These are phyloP conservation scores for Coelinius sp. DNA, from an alignment of 2,888 invertebrate genomes.

Conservation along the genomic window DNA sequence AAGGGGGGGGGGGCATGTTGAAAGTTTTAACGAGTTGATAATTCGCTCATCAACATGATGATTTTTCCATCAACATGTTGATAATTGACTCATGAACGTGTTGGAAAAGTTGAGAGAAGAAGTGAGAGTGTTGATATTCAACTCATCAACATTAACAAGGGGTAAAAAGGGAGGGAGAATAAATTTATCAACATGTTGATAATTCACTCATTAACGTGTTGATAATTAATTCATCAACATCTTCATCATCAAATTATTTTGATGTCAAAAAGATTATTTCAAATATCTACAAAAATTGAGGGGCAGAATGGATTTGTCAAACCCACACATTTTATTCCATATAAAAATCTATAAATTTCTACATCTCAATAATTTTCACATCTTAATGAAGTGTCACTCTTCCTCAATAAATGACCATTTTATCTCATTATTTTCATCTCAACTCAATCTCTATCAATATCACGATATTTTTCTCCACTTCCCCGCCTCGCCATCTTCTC, in stretches of 20 bases:
- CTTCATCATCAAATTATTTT: not conserved
- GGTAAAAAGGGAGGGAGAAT: too few species aligned
- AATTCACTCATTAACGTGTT: not conserved
- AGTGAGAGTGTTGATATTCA: too few species aligned
- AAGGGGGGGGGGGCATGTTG: too few species aligned
- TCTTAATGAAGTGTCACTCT: not conserved
- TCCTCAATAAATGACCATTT: not conserved
- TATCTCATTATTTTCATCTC: not conserved
- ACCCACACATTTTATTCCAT: not conserved
- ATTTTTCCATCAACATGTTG: not conserved
- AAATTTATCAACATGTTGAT: not conserved
- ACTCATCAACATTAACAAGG: too few species aligned
- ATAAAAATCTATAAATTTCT: not conserved
- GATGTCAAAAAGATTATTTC: too few species aligned
- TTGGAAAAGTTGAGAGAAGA: too few species aligned
- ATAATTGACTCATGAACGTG: not conserved
- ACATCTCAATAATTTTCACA: not conserved
- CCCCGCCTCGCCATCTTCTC: not conserved
- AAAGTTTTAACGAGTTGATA: too few species aligned
- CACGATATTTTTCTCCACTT: not conserved
- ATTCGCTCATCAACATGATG: not conserved
- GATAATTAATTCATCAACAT: not conserved
- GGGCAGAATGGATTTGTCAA: not conserved
- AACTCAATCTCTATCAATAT: not conserved
- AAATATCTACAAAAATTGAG: not conserved